These are phyloP conservation scores for Crepidodera aurea DNA, from an alignment of 2,888 invertebrate species.

Conservation along the genomic window DNA sequence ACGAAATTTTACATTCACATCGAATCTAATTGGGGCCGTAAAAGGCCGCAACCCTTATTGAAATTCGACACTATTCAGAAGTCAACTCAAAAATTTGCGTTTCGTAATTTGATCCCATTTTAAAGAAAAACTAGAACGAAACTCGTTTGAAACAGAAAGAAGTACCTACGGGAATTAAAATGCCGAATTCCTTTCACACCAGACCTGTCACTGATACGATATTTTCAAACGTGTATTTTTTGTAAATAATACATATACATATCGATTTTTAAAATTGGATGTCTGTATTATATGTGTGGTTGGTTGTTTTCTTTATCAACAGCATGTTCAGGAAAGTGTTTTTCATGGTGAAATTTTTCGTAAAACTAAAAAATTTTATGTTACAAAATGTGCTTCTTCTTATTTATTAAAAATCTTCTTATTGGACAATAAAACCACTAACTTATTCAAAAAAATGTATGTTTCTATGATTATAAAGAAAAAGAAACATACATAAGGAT, in stretches of 20 bases:
- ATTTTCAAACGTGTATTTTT: conserved; percentile 34
- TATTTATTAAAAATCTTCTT: too few relatives aligned
- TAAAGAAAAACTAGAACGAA: background rate
- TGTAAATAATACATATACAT: conserved; percentile 50
- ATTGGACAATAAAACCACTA: too few relatives aligned
- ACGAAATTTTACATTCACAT: too few relatives aligned
- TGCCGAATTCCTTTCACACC: conserved; percentile 21
- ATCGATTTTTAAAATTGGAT: conserved; percentile 46
- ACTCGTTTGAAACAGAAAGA: conserved; percentile 1
- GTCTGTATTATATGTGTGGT: conserved; percentile 50
- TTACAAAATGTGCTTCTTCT: too few relatives aligned
- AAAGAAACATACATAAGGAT: too few relatives aligned
- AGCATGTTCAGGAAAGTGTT: conserved; percentile 13
- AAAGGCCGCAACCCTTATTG: background rate
- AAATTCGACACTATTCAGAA: conserved; percentile 5
- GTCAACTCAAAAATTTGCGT: conserved; percentile 27
- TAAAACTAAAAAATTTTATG: conserved; percentile 6
- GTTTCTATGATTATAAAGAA: too few relatives aligned
- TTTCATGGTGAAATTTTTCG: conserved; percentile 6
- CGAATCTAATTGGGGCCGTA: background rate
- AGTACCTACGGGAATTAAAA: background rate
- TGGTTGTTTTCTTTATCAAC: conserved; percentile 48
- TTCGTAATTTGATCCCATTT: conserved; percentile 24
- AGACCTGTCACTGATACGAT: conserved; percentile 29
- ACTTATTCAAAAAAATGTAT: too few relatives aligned